phyloP scores from a whole-genome alignment of 1,140 invertebrate species.

The Semibalanus balanoides region DNA sequence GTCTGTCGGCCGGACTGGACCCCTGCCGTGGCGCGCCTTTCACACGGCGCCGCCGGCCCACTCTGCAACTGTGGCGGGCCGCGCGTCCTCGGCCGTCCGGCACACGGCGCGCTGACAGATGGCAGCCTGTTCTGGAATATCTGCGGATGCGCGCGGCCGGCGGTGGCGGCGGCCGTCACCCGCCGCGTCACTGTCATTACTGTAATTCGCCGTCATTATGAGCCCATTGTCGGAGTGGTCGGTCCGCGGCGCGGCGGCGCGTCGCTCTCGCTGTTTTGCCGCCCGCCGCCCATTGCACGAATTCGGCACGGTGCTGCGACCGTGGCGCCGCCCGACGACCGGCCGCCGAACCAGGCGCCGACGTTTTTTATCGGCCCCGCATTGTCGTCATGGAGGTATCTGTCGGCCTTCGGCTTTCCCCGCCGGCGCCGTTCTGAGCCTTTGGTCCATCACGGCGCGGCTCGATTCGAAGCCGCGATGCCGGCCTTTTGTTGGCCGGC shows the following conservation, averaged over 20 bases:
- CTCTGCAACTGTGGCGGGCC: too few relatives aligned
- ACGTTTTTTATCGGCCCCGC: neutral
- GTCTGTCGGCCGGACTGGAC: too few relatives aligned
- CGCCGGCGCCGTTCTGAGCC: neutral
- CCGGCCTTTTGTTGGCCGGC: neutral
- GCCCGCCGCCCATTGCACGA: neutral
- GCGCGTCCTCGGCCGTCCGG: too few relatives aligned
- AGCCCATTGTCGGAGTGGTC: neutral
- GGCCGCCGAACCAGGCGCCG: too few relatives aligned
- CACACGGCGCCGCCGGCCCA: too few relatives aligned
- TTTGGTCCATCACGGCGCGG: too few relatives aligned
- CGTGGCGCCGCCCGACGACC: too few relatives aligned
- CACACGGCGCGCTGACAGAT: too few relatives aligned
- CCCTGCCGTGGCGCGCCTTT: too few relatives aligned
- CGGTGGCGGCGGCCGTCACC: too few relatives aligned
- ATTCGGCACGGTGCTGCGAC: neutral
- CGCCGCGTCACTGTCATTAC: neutral
- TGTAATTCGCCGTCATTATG: neutral
- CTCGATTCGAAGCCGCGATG: too few relatives aligned
- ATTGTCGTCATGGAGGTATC: neutral
- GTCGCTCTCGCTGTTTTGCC: neutral
- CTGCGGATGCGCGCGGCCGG: neutral
- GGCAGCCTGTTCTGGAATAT: neutral
- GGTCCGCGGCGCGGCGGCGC: too few relatives aligned
- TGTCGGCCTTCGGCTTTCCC: neutral